phyloP scores from a whole-genome alignment of 2,888 invertebrate genomes.

The Unio delphinus region DNA sequence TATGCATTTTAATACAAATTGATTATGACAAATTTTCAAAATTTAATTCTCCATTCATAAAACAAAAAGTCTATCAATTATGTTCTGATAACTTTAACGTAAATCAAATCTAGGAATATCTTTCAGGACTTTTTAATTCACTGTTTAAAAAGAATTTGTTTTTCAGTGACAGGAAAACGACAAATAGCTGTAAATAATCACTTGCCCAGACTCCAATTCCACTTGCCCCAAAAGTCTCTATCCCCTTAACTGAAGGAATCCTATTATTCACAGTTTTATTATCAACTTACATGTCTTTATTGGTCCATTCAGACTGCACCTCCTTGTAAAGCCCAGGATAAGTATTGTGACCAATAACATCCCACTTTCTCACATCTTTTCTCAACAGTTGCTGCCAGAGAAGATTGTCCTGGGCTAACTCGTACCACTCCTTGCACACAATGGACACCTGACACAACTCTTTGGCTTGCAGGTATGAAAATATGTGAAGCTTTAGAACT shows the following conservation, averaged over 20 bases:
- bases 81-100: too few relatives aligned
- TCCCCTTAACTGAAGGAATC: background rate
- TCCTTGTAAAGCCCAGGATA: constrained; percentile 64
- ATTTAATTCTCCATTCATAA: too few relatives aligned
- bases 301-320: constrained; percentile 58
- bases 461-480: constrained; percentile 55
- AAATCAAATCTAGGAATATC: too few relatives aligned
- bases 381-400: constrained; percentile 60
- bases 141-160: background rate
- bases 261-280: background rate
- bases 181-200: background rate
- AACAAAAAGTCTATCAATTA: too few relatives aligned
- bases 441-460: constrained; percentile 54
- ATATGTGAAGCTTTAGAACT: constrained; percentile 54
- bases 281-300: constrained; percentile 66
- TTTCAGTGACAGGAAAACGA: background rate
- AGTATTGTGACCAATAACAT: constrained; percentile 60
- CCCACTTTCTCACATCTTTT: constrained; percentile 55
- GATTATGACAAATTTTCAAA: too few relatives aligned
- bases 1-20: too few relatives aligned
- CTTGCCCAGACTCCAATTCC: too few relatives aligned
- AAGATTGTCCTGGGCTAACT: constrained; percentile 57
- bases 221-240: background rate
- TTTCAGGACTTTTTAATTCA: background rate
- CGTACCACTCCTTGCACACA: constrained; percentile 62